A percentile compares a stretch with the other conserved stretches of the same genome.
These are phyloP conservation scores for Latrodectus hesperus DNA, from an alignment of 2,888 invertebrate genomes.

Conservation along the genomic window DNA sequence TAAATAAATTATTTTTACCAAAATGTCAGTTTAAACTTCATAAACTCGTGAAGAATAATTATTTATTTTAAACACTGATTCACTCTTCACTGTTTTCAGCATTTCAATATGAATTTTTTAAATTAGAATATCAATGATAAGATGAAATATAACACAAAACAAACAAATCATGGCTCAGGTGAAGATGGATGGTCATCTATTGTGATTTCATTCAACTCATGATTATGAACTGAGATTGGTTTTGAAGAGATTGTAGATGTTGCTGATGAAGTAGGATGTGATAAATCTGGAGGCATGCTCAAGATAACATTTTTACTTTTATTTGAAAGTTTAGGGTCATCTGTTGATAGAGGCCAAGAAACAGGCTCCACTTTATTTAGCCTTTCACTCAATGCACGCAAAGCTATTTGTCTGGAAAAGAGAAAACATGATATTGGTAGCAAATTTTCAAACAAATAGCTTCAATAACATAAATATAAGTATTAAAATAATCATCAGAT, in stretches of 20 bases:
- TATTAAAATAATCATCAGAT: neutral
- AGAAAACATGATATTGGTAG: slow-evolving; percentile 9
- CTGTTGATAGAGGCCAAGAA: slow-evolving; percentile 59
- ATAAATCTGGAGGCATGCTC: slow-evolving; percentile 54
- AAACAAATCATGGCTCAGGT: slow-evolving; percentile 15
- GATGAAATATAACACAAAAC: neutral
- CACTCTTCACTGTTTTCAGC: neutral
- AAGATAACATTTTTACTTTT: slow-evolving; percentile 54
- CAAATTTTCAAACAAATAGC: neutral
- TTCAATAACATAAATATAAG: neutral
- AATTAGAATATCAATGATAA: neutral
- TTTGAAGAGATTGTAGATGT: slow-evolving; percentile 18
- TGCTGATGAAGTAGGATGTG: slow-evolving; percentile 46
- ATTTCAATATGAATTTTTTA: neutral
- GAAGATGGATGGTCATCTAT: slow-evolving; percentile 23
- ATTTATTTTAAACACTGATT: neutral
- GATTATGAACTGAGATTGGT: neutral
- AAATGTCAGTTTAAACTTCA: no score
- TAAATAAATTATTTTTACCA: neutral
- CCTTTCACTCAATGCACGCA: slow-evolving; percentile 68
- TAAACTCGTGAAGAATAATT: no score
- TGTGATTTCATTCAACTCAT: slow-evolving; percentile 5
- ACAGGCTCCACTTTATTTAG: slow-evolving; percentile 66
- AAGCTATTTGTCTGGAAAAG: slow-evolving; percentile 66
- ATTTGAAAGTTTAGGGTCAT: slow-evolving; percentile 52